Base-by-base conservation (phyloP, 2,113 vertebrate genomes). In the Sapayoa aenigma region DNA sequence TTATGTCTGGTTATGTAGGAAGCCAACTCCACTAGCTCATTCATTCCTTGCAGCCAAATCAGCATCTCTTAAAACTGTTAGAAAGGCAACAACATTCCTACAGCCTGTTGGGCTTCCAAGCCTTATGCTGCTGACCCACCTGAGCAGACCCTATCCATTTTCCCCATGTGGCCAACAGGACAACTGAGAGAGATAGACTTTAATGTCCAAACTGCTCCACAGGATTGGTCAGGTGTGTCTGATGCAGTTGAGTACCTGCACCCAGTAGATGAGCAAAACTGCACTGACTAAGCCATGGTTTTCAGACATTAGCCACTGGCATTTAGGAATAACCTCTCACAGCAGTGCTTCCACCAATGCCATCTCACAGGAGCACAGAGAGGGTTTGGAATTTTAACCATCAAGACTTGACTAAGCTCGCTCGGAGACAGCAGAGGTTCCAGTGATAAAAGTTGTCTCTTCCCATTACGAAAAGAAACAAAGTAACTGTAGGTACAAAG, bases 341-440 rank as follows among this genome's bases (percentile, higher is more conserved):
- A 67, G 30, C 0, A 1, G 17, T 13, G 11, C n/a, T 77, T 58
- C 55, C 37, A 58, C 28, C 30, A 53, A 13, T 0, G 8, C 25
- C 22, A 49, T 30, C 84, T 91, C 58, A 62, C 50, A 78, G 35
- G 20, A 73, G 49, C 11, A 49, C 49, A 78, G 63, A 63, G 35
- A 59, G 20, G 11, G 25, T 41, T 66, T 16, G 46, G 28, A n/a
- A n/a, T 44, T 92, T 92, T 87, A 53, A 41, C 12, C 2, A 2
- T 15, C 35, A 60, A 37, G 25, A n/a, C 80, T 66, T 77, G 81
- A 39, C 46, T 71, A 69, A 92, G 76, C 20, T 80, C 56, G 56
- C 53, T 80, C 44, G 73, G 67, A 73, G 35, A 27, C 83, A 86
- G 72, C 23, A 81, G 44, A 92, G 9, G 31, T 55, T 53, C 24